Evolutionary conservation across 1,140 invertebrate genomes (phyloP).

Genomic region (Elymnias hypermnestra): DNA sequence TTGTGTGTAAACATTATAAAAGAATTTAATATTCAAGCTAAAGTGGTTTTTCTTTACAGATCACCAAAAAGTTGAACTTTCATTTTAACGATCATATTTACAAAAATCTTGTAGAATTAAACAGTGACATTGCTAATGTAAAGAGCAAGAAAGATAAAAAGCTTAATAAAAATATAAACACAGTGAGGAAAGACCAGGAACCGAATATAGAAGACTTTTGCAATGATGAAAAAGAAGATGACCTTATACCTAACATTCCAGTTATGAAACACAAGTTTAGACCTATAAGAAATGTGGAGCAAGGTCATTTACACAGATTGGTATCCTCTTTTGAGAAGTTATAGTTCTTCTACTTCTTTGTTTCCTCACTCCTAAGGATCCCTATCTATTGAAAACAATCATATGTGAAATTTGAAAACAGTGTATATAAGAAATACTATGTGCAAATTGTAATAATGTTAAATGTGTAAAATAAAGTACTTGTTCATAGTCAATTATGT

Average conservation of each 20-base stretch:
- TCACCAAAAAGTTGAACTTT: conserved; percentile 68
- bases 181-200: conserved; percentile 55
- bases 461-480: too few relatives aligned
- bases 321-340: conserved; percentile 53
- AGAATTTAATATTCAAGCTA: too few relatives aligned
- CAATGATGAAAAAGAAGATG: conserved; percentile 44
- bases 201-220: conserved; percentile 71
- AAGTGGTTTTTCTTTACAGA: too few relatives aligned
- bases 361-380: too few relatives aligned
- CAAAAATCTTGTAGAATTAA: conserved; percentile 68
- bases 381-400: too few relatives aligned
- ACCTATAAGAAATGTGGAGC: conserved; percentile 42
- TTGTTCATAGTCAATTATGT: too few relatives aligned
- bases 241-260: conserved; percentile 48
- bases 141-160: conserved; percentile 43
- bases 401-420: too few relatives aligned
- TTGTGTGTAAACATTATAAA: too few relatives aligned
- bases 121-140: conserved; percentile 40
- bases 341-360: conserved; percentile 28
- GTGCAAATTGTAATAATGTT: too few relatives aligned
- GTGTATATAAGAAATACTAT: too few relatives aligned
- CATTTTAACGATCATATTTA: conserved; percentile 70
- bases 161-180: conserved; percentile 18
- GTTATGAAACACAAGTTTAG: conserved; percentile 51
- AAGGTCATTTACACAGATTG: conserved; percentile 46